Evolutionary conservation across 2,888 invertebrate genomes (phyloP).

Genomic region (Synanthedon tipuliformis): DNA sequence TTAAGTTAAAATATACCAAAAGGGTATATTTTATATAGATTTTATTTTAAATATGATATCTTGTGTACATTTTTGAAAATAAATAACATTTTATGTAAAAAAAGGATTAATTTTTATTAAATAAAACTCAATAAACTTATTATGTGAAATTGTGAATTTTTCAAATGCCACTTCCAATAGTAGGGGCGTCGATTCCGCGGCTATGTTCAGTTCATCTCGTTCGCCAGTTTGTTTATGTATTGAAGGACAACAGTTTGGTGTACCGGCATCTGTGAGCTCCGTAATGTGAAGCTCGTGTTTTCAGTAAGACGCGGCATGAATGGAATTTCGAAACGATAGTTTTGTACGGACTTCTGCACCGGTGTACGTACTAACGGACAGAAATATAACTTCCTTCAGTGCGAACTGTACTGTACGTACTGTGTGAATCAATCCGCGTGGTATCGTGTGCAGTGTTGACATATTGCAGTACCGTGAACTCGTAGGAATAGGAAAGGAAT

Average conservation of each 20-base stretch:
- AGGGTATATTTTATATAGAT: too few species aligned
- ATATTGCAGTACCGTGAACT: conserved; percentile 12
- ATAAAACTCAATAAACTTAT: too few species aligned
- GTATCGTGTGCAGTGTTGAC: conserved; percentile 41
- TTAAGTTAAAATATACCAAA: too few species aligned
- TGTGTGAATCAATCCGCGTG: conserved; percentile 12
- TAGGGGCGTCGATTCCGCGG: conserved; percentile 23
- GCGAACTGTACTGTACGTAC: not conserved
- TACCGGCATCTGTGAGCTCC: conserved; percentile 50
- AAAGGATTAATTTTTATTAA: too few species aligned
- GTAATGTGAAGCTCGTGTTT: conserved; percentile 35
- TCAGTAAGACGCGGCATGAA: conserved; percentile 46
- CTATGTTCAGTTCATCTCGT: conserved; percentile 63
- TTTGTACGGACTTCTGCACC: conserved; percentile 1
- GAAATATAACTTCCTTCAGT: not conserved
- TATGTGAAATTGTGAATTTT: too few species aligned
- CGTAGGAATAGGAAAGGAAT: not conserved
- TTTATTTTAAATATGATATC: too few species aligned
- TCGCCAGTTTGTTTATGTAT: conserved; percentile 65
- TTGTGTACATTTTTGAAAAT: too few species aligned
- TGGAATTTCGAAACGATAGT: conserved; percentile 31
- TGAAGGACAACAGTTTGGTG: conserved; percentile 65
- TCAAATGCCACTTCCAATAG: conserved; percentile 3
- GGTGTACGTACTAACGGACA: not conserved
- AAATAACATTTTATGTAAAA: too few species aligned